Base-by-base conservation (phyloP, 92 coral and sea anemone species). In the Diadumene lineata region DNA sequence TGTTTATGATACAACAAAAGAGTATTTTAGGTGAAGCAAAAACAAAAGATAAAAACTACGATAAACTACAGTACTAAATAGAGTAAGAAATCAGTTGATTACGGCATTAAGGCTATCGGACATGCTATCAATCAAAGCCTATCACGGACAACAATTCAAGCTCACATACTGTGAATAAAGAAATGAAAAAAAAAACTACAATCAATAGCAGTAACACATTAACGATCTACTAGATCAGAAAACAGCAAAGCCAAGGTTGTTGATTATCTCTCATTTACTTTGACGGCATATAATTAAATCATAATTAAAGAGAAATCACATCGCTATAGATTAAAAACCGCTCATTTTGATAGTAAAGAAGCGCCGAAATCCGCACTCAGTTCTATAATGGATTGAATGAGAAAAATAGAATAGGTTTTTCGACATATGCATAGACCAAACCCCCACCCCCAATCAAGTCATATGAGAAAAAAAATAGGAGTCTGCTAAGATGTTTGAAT, bases 221-320 rank as follows among this genome's bases (percentile, higher is more conserved):
- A n/a, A n/a, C n/a, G n/a, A n/a, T n/a, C n/a, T n/a, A n/a, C n/a
- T n/a, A n/a, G n/a, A n/a, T n/a, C n/a, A n/a, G n/a, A n/a, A n/a
- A 53, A 53, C n/a, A 21, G n/a, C 10, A 53, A 53, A 15, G 24
- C 21, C 4, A 3, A 53, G 24, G 8, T 53, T 15, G 6, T 3
- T 3, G n/a, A 53, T 53, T 53, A 53, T 53, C 21, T 21, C 4
- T 15, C 15, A 22, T 58, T 22, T 58, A 9, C 1, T 22, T 58
- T 22, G 16, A 22, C 26, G 64, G 29, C 17, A 26, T 3, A 22
- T 22, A 22, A 58, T 58, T 58, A 22, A 22, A 58, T 17, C 31
- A 58, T 58, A 22, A 58, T 58, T 26, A 25, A 58, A 58, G 16
- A 25, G 64, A 58, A 58, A 58, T 58, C 64, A 58, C 29, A 26